phyloP scores from a whole-genome alignment of 2,113 vertebrate species.

The Lanius collurio region DNA sequence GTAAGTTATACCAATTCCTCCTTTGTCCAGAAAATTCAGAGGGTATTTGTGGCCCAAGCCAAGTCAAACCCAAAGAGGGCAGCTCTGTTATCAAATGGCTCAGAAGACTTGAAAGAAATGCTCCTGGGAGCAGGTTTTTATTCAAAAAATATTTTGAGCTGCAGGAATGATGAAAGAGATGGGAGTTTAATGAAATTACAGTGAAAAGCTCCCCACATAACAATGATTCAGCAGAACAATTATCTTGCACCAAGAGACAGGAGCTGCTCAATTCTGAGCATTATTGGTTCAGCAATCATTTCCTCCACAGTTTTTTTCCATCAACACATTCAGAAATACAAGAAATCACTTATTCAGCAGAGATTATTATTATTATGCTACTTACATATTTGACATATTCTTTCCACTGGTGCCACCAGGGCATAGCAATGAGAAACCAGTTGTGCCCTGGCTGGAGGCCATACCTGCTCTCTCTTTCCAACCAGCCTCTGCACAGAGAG shows the following conservation, averaged over 20 bases:
- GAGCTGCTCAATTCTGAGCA: background rate
- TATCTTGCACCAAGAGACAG: background rate
- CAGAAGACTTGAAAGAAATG: background rate
- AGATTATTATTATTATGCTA: background rate
- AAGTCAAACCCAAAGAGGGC: background rate
- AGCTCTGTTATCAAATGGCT: background rate
- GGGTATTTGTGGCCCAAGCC: background rate
- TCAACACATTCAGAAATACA: background rate
- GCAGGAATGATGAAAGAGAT: background rate
- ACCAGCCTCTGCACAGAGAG: slow-evolving; percentile 83
- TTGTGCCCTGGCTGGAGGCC: slow-evolving; percentile 92
- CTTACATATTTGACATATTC: slow-evolving; percentile 98
- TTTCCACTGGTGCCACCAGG: slow-evolving; percentile 99
- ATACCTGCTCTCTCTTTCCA: slow-evolving; percentile 95
- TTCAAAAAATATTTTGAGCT: background rate
- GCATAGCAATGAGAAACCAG: slow-evolving; percentile 98
- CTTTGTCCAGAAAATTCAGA: background rate
- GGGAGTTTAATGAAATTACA: background rate
- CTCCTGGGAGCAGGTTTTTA: background rate
- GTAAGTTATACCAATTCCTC: background rate
- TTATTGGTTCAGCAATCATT: background rate
- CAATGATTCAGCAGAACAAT: slow-evolving; percentile 1
- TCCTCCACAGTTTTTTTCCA: background rate
- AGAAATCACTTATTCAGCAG: background rate
- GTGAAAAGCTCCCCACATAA: background rate